Evolutionary conservation across 2,797 vertebrate genomes (phyloP).

Genomic region (Fistularia tabacaria): DNA sequence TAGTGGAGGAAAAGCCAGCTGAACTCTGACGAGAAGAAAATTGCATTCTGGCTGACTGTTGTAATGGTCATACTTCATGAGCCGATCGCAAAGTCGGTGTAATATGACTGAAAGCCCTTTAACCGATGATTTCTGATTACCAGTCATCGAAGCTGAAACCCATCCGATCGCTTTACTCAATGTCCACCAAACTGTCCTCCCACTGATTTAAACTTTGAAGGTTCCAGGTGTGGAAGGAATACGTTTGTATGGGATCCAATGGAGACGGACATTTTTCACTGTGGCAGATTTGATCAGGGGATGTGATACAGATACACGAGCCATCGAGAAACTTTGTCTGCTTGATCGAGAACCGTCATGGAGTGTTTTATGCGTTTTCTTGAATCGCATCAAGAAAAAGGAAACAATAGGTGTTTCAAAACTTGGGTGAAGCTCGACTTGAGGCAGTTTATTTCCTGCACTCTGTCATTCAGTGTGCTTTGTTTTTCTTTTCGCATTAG

Average conservation of each 20-base stretch:
- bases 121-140: too few species aligned
- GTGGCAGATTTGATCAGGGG: slow-evolving; percentile 5
- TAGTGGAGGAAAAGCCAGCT: background rate
- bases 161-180: too few species aligned
- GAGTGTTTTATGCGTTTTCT: slow-evolving; percentile 6
- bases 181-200: slow-evolving; percentile 18
- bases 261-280: slow-evolving; percentile 1
- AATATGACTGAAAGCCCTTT: too few species aligned
- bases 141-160: too few species aligned
- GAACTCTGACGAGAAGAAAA: too few species aligned
- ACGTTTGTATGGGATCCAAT: slow-evolving; percentile 19
- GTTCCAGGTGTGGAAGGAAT: slow-evolving; percentile 13
- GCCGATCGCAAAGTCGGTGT: too few species aligned
- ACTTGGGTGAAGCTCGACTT: slow-evolving; percentile 15
- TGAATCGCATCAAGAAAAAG: slow-evolving; percentile 13
- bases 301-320: slow-evolving; percentile 1
- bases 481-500: slow-evolving; percentile 24
- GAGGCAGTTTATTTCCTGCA: slow-evolving; percentile 15
- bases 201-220: slow-evolving; percentile 16
- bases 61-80: too few species aligned
- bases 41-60: too few species aligned
- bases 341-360: background rate
- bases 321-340: slow-evolving; percentile 6
- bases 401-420: slow-evolving; percentile 1
- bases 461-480: slow-evolving; percentile 19